A percentile compares a stretch with the other conserved stretches of the same genome.
Conservation (phyloP, 92 coral and sea anemone species). For the Paragorgia papillata region DNA sequence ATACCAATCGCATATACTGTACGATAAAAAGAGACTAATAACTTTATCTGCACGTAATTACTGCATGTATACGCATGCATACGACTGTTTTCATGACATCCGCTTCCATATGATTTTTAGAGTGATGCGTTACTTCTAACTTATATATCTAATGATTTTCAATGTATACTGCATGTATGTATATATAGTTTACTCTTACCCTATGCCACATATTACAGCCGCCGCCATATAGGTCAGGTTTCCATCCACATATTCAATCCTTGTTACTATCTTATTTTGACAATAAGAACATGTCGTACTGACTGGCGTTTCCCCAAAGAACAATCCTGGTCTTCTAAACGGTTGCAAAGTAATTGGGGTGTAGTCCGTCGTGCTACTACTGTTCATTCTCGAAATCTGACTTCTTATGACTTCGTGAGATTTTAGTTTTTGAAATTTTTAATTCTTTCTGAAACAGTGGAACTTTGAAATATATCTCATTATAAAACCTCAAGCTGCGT, state of each 20-base stretch:
- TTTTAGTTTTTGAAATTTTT: neutral
- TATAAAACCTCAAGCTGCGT: no score
- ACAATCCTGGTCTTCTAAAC: slow-evolving; percentile 35
- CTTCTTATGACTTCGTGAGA: neutral
- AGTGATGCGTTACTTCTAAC: no score
- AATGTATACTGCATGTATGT: no score
- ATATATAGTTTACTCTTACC: slow-evolving; percentile 79
- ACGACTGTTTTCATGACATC: no score
- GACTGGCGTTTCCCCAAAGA: slow-evolving; percentile 83
- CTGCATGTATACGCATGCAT: no score
- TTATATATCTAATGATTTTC: neutral
- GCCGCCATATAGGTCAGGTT: slow-evolving; percentile 82
- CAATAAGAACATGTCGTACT: slow-evolving; percentile 79
- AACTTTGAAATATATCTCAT: no score
- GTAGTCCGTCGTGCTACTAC: slow-evolving; percentile 55
- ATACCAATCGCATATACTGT: no score
- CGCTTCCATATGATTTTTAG: neutral
- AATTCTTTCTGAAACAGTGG: no score
- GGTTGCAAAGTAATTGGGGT: slow-evolving; percentile 68
- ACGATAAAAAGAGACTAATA: no score
- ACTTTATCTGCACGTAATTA: no score
- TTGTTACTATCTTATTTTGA: slow-evolving; percentile 78
- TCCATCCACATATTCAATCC: slow-evolving; percentile 75
- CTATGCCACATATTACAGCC: slow-evolving; percentile 73
- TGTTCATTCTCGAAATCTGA: neutral